Evolutionary conservation across 2,797 vertebrate species (phyloP), one percentile per base, ranked within the genome.

Genomic region (Hippocampus kuda): DNA sequence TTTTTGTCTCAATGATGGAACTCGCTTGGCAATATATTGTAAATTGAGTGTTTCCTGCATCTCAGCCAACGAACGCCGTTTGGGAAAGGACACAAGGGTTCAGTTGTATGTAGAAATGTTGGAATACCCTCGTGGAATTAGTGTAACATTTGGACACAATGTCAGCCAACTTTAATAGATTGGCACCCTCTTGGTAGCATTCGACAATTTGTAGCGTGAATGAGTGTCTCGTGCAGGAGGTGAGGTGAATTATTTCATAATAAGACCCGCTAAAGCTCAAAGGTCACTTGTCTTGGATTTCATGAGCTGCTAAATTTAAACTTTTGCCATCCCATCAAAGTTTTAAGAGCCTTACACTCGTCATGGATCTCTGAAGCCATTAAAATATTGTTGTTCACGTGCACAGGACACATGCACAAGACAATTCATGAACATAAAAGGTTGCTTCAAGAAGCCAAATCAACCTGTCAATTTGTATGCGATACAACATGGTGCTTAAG

Each of bases 271-370:
- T 64, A 71, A 66, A 66, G 69, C 69, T 64, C 69, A 79, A 88
- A 84, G 80, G 86, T 65, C 79, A 84, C 72, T 70, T 26, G 81
- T 83, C 80, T 88, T 82, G 13, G 68, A 75, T 87, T 87, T 88
- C 87, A 88, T 69, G 5, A 78, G 82, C 76, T 79, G 79, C 82
- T 88, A 87, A 86, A 87, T 86, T 87, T 88, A 88, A 84, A 92
- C 81, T 69, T 82, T 84, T 0, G 90, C 89, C 72, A 91, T 91
- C 73, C 70, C 87, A 73, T 79, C 46, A 80, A 80, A 72, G 76
- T 51, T 67, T 0, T 64, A 62, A 70, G 78, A 77, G 75, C 75
- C 64, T 71, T 34, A 42, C 51, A 12, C 24, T 22, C 11, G n/a
- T 22, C 22, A 4, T 10, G 48, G 18, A 20, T 51, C 65, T 27